Evolutionary conservation across 2,113 vertebrate species (phyloP).

Genomic region (Callionymus lyra): DNA sequence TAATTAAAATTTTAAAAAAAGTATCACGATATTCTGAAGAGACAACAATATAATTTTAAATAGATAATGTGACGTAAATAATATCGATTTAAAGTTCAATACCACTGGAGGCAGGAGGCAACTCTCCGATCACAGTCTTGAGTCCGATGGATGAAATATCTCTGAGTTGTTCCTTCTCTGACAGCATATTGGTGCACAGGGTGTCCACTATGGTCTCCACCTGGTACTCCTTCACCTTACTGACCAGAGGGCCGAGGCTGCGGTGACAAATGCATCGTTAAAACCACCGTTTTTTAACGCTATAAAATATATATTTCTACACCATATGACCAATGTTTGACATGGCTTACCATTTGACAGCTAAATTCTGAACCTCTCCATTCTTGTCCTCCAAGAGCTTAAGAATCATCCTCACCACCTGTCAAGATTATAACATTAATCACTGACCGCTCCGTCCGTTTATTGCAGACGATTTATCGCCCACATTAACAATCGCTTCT

Average conservation of each 20-base stretch:
- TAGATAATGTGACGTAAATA: no score
- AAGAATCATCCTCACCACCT: conserved; percentile 97
- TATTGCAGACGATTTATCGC: not conserved
- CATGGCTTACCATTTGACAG: conserved; percentile 88
- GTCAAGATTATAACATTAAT: conserved; percentile 9
- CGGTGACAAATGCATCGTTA: conserved; percentile 21
- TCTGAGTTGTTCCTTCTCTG: conserved; percentile 94
- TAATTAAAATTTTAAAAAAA: no score
- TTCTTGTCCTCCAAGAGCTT: conserved; percentile 97
- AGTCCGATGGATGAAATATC: conserved; percentile 98
- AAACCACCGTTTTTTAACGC: no score
- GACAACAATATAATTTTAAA: no score
- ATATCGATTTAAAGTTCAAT: not conserved
- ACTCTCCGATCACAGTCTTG: conserved; percentile 96
- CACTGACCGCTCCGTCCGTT: conserved; percentile 3
- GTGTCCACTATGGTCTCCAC: conserved; percentile 98
- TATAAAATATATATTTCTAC: no score
- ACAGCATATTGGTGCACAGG: conserved; percentile 98
- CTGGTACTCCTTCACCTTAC: conserved; percentile 98
- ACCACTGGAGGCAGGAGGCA: conserved; percentile 97
- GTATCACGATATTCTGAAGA: no score
- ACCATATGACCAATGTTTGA: no score
- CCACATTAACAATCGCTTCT: not conserved
- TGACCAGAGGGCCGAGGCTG: conserved; percentile 94
- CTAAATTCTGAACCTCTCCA: conserved; percentile 95